Evolutionary conservation across 2,797 vertebrate species (phyloP).

Genomic region (Enteromius unitaeniatus): DNA sequence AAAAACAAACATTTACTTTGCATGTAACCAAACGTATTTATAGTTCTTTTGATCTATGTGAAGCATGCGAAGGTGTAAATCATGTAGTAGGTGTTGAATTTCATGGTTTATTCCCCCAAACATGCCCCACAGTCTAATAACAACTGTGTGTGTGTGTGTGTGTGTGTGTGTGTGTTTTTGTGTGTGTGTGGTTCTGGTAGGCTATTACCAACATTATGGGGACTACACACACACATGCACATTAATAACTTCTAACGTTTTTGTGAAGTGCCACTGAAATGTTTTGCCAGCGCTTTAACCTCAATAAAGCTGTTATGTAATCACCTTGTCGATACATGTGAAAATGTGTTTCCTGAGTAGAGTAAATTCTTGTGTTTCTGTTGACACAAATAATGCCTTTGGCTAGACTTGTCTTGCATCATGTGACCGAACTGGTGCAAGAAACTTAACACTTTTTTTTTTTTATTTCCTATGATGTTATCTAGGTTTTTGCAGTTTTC

Average conservation of each 20-base stretch:
- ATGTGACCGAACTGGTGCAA: not conserved
- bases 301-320: not conserved
- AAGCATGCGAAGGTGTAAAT: too few relatives aligned
- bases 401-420: not conserved
- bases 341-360: not conserved
- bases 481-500: not conserved
- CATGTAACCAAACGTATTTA: not conserved
- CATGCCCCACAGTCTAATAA: not conserved
- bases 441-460: not conserved
- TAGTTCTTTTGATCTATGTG: not conserved
- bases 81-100: not conserved
- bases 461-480: not conserved
- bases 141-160: not conserved
- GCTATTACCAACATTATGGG: not conserved
- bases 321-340: not conserved
- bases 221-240: not conserved
- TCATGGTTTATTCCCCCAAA: not conserved
- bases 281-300: not conserved
- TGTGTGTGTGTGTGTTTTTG: too few relatives aligned
- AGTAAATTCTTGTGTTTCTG: not conserved
- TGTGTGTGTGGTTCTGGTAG: not conserved
- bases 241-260: not conserved
- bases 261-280: not conserved
- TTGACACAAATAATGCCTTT: not conserved
- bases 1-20: not conserved